phyloP scores from a whole-genome alignment of 2,888 invertebrate genomes.

The Leptopterna dolabrata region DNA sequence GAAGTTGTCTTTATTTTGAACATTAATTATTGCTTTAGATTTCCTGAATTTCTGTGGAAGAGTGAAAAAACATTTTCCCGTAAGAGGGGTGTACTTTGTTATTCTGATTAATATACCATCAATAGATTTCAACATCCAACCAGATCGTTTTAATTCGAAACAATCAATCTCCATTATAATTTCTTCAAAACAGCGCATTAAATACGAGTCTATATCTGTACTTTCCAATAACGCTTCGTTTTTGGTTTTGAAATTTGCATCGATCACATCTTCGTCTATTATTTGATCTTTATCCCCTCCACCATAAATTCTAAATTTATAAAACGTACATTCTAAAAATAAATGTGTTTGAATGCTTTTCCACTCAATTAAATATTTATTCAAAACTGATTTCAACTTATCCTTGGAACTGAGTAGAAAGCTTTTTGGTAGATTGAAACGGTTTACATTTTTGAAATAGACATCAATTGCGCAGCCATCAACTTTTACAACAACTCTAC shows the following conservation, averaged over 20 bases:
- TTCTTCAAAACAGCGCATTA: not conserved
- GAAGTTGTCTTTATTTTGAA: not conserved
- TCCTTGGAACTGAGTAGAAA: not conserved
- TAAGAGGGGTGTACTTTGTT: not conserved
- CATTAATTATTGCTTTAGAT: not conserved
- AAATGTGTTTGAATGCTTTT: not conserved
- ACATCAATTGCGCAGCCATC: not conserved
- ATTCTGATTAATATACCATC: not conserved
- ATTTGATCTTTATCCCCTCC: not conserved
- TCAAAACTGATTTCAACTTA: not conserved
- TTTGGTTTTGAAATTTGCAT: constrained; percentile 11
- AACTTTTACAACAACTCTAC: not conserved
- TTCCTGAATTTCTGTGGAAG: not conserved
- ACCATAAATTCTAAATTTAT: not conserved
- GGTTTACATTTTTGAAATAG: not conserved
- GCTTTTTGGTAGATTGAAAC: not conserved
- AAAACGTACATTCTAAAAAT: constrained; percentile 22
- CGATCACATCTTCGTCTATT: not conserved
- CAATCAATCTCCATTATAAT: not conserved
- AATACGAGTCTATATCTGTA: not conserved
- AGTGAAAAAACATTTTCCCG: not conserved
- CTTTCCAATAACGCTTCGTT: not conserved
- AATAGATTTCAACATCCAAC: constrained; percentile 8
- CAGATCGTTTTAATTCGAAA: not conserved
- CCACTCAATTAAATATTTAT: not conserved